Evolutionary conservation across 2,888 invertebrate genomes (phyloP), one percentile per base, ranked within the genome.

Genomic region (Eueremaeus valkanovi): DNA sequence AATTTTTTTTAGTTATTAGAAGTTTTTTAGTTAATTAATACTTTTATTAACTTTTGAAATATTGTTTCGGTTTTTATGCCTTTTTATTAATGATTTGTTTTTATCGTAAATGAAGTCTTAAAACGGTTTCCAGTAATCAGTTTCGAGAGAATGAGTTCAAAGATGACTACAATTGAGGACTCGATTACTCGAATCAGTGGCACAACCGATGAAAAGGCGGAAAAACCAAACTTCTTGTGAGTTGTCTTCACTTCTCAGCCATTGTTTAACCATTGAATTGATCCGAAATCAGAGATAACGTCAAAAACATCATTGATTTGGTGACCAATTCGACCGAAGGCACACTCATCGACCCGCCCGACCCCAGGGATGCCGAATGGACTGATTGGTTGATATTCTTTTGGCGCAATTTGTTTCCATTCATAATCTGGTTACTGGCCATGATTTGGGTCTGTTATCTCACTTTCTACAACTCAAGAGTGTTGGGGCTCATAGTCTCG

Each of bases 381-480:
- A 31, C 40, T 5, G 75, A 75, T 73, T 75, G 75, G 75, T 27
- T 75, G 21, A 27, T 58, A 13, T 75, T 75, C 58, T 75, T 75
- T 49, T 45, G 72, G 36, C 16, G 42, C 16, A 75, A 75, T 72
- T 29, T 51, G 1, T 75, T 72, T 31, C 72, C 72, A 24, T 75
- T 75, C n/a, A 51, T 75, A 3, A 72, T 75, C n/a, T 75, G 75
- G 75, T 42, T 75, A 18, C 42, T 75, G n/a, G 72, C 92, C 29
- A 90, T 93, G 82, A 87, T 89, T 51, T 97, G 96, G 96, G 89
- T 95, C 73, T 90, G 95, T 79, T 97, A 96, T 85, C 91, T 95
- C 81, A 91, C 92, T 0, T 95, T 93, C 85, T 97, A 96, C 85
- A 95, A 95, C 84, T 94, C 95, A 74, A 88, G 96, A 78, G 89